A percentile compares a stretch with the other conserved stretches of the same genome.
Conservation (phyloP, 2,797 vertebrate genomes). For the Megalops cyprinoides region DNA sequence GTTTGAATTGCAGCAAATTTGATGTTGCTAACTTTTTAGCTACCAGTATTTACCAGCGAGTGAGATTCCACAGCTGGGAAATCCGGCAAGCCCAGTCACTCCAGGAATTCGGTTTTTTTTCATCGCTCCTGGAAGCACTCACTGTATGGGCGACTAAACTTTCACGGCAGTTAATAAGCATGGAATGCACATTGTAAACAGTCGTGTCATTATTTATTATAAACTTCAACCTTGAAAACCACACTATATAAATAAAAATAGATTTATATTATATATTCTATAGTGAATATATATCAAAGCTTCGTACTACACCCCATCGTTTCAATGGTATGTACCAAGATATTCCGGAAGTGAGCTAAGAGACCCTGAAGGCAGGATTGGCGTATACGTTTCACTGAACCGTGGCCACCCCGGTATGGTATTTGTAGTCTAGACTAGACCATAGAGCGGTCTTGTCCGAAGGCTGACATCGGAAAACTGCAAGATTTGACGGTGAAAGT, state of each 20-base stretch:
- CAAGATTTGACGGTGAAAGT: no score
- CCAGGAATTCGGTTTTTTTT: neutral
- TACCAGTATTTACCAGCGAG: neutral
- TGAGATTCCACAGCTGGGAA: neutral
- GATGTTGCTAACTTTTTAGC: neutral
- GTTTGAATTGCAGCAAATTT: neutral
- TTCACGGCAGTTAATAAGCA: neutral
- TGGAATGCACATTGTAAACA: neutral
- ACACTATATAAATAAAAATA: neutral
- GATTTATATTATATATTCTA: no score
- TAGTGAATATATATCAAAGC: no score
- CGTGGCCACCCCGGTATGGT: no score
- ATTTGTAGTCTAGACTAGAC: no score
- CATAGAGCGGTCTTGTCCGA: no score
- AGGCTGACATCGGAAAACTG: no score
- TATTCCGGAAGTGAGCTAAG: no score
- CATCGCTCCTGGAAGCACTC: neutral
- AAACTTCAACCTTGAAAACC: no score
- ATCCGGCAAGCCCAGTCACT: slow-evolving; percentile 2
- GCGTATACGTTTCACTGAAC: no score
- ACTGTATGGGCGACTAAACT: neutral
- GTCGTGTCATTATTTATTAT: neutral
- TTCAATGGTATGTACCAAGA: neutral
- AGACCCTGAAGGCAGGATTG: no score
- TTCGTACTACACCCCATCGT: neutral